phyloP scores from a whole-genome alignment of 1,140 invertebrate genomes.

The Venustaconcha ellipsiformis region DNA sequence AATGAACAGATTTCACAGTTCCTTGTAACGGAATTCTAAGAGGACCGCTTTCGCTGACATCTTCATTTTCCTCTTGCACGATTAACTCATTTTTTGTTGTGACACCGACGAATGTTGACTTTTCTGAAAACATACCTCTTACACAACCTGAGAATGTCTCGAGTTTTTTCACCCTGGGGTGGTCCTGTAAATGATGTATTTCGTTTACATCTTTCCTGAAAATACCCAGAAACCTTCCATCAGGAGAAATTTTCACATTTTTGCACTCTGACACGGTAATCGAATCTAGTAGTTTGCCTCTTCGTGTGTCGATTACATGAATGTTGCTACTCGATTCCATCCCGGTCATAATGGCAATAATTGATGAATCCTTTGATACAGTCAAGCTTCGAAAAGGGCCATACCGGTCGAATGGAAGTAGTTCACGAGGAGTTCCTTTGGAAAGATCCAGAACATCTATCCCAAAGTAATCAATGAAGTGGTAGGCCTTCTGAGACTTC shows the following conservation, averaged over 20 bases:
- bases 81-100: slow-evolving; percentile 5
- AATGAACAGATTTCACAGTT: slow-evolving; percentile 13
- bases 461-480: slow-evolving; percentile 30
- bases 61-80: slow-evolving; percentile 12
- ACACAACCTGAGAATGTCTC: slow-evolving; percentile 11
- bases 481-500: slow-evolving; percentile 29
- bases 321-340: slow-evolving; percentile 8
- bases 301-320: slow-evolving; percentile 10
- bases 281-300: slow-evolving; percentile 5
- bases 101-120: slow-evolving; percentile 22
- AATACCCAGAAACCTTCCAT: slow-evolving; percentile 23
- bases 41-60: slow-evolving; percentile 1
- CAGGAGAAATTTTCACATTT: slow-evolving; percentile 9
- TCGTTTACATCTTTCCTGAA: slow-evolving; percentile 6
- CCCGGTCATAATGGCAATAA: slow-evolving; percentile 9
- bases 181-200: slow-evolving; percentile 5
- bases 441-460: slow-evolving; percentile 19
- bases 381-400: slow-evolving; percentile 18
- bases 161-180: slow-evolving; percentile 3
- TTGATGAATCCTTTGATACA: slow-evolving; percentile 15
- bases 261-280: slow-evolving; percentile 10
- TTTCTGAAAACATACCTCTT: slow-evolving; percentile 23
- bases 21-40: slow-evolving; percentile 17
- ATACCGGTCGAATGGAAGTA: slow-evolving; percentile 29
- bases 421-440: slow-evolving; percentile 12